Evolutionary conservation across 2,113 vertebrate species (phyloP), one percentile per base, ranked within the genome.

Genomic region (Chauna torquata): DNA sequence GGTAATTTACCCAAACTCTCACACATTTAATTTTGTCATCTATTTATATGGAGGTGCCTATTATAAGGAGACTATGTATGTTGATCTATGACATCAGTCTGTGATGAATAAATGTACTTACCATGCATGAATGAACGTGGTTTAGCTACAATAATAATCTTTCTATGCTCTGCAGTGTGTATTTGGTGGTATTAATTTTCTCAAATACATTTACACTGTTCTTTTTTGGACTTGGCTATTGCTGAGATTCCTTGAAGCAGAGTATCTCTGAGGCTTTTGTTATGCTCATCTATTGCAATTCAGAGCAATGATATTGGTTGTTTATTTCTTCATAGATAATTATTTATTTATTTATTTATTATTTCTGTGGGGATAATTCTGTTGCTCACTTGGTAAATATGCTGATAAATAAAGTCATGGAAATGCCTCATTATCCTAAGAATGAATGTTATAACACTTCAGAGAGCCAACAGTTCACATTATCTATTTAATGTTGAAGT

Each of bases 201-300:
- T 74, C 38, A 75, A 68, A 88, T 52, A 34, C 27, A 66, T 86
- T 88, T 86, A 6, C 25, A 65, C 49, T 76, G 49, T 91, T 92
- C 57, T 36, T 59, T 71, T 86, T 94, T 82, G 57, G 36, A 58
- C 40, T 68, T 85, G 10, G 55, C 28, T 92, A 45, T 61, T 72
- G 8, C 50, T 80, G 54, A 77, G 49, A 40, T 82, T 76, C 40
- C 66, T 82, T 79, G 70, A 87, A 87, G 62, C 34, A 61, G n/a
- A 68, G 4, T 82, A 18, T 82, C 49, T 87, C 71, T 84, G 38
- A 79, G 18, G 66, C 88, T 17, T 86, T 22, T 81, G 25, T 65
- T 91, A 54, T 83, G 54, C 17, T 93, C 57, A 76, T 85, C 85
- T 85, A 68, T 52, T 88, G 52, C 71, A 72, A 88, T 95, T 92